These are phyloP conservation scores for Tetrax tetrax DNA, from an alignment of 2,113 vertebrate genomes.

Conservation along the genomic window DNA sequence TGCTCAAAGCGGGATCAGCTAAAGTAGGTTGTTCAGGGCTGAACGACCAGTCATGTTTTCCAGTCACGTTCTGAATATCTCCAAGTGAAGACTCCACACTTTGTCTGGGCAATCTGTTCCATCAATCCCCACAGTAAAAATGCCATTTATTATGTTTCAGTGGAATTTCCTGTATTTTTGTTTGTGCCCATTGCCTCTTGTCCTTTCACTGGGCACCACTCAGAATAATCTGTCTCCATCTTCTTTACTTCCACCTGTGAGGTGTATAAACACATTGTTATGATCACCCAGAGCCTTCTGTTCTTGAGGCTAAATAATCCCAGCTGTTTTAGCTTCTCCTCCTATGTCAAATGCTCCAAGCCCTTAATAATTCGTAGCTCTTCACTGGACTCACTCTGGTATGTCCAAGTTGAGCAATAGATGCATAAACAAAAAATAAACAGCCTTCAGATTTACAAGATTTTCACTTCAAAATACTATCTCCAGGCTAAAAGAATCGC, in stretches of 20 bases:
- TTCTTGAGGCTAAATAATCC: not conserved
- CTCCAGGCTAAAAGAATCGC: not conserved
- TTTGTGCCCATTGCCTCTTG: not conserved
- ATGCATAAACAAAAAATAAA: not conserved
- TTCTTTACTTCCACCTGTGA: not conserved
- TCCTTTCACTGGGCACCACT: not conserved
- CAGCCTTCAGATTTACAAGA: not conserved
- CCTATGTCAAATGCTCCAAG: not conserved
- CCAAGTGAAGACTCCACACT: not conserved
- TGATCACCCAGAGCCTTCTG: not conserved
- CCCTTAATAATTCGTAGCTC: not conserved
- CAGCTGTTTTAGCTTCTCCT: not conserved
- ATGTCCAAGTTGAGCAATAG: not conserved
- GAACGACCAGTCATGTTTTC: not conserved
- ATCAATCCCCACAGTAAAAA: not conserved
- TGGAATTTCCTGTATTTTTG: not conserved
- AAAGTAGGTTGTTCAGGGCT: not conserved
- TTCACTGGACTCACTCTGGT: not conserved
- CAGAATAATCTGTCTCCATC: not conserved
- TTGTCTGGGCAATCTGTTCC: not conserved
- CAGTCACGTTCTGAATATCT: not conserved
- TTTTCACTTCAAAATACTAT: not conserved
- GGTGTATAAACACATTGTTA: not conserved
- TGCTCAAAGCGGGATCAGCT: not conserved
- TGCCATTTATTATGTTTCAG: not conserved